phyloP scores from a whole-genome alignment of 2,797 vertebrate genomes.

The Anas bahamensis region DNA sequence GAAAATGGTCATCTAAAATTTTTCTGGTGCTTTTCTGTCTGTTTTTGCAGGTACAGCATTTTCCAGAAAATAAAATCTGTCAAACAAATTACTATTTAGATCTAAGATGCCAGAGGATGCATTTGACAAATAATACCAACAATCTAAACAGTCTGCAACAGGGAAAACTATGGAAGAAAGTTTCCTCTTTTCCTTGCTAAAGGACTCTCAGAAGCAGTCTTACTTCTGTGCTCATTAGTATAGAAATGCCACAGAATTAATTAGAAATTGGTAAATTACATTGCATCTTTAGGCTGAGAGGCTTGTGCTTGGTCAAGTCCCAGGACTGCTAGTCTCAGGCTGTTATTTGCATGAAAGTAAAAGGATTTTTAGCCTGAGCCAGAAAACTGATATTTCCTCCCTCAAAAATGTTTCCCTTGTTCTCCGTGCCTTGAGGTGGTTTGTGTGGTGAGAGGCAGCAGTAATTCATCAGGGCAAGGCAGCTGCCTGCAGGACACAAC shows the following conservation, averaged over 20 bases:
- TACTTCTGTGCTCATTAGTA: neutral
- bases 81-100: neutral
- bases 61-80: neutral
- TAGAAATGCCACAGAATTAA: neutral
- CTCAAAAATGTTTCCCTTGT: neutral
- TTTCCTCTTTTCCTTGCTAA: no score
- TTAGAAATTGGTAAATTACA: fast-evolving
- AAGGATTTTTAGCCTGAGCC: neutral
- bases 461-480: neutral
- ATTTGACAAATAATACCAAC: neutral
- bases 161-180: neutral
- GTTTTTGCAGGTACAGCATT: neutral
- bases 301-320: neutral
- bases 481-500: slow-evolving; percentile 10
- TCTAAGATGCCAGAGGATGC: neutral
- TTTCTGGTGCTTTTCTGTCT: neutral
- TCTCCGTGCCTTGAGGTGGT: neutral
- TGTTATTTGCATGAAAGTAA: neutral
- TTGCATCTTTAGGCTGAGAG: neutral
- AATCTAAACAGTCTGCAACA: neutral
- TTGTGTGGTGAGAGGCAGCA: neutral
- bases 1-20: neutral
- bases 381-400: neutral
- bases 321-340: neutral
- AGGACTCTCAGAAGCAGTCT: neutral